These are phyloP conservation scores for Periplaneta americana DNA, from an alignment of 1,140 invertebrate genomes.

Conservation along the genomic window DNA sequence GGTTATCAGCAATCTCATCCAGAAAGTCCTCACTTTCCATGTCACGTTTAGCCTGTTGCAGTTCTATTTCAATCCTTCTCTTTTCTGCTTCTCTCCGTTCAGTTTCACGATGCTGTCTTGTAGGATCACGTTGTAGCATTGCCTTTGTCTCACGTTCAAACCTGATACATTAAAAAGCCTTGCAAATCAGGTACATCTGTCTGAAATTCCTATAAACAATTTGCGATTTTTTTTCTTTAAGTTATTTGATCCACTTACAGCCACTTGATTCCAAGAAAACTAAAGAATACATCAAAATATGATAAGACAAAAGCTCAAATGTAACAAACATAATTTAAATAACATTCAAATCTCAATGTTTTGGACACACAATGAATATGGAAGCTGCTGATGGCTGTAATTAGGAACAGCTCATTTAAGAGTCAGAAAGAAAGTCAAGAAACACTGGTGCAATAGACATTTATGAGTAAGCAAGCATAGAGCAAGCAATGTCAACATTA, in stretches of 20 bases:
- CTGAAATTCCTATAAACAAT: background rate
- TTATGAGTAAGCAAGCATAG: background rate
- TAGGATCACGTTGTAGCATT: constrained; percentile 52
- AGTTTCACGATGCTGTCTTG: constrained; percentile 35
- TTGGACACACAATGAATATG: background rate
- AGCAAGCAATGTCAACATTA: background rate
- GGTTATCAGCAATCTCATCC: constrained; percentile 47
- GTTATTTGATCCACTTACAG: background rate
- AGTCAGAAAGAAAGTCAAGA: background rate
- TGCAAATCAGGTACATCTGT: background rate
- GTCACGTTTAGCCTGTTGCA: constrained; percentile 54
- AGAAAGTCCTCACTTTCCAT: constrained; percentile 56
- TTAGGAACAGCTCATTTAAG: background rate
- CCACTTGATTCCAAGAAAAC: background rate
- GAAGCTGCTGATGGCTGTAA: background rate
- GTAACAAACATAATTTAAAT: background rate
- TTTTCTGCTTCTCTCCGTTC: constrained; percentile 27
- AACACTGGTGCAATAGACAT: background rate
- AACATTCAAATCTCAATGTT: background rate
- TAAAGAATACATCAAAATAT: background rate
- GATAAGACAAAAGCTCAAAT: background rate
- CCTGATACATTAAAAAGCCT: constrained; percentile 15
- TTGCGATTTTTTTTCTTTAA: background rate
- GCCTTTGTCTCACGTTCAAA: constrained; percentile 68
- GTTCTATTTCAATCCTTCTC: constrained; percentile 50